phyloP scores from a whole-genome alignment of 2,797 vertebrate genomes.

The Crax fasciolata region DNA sequence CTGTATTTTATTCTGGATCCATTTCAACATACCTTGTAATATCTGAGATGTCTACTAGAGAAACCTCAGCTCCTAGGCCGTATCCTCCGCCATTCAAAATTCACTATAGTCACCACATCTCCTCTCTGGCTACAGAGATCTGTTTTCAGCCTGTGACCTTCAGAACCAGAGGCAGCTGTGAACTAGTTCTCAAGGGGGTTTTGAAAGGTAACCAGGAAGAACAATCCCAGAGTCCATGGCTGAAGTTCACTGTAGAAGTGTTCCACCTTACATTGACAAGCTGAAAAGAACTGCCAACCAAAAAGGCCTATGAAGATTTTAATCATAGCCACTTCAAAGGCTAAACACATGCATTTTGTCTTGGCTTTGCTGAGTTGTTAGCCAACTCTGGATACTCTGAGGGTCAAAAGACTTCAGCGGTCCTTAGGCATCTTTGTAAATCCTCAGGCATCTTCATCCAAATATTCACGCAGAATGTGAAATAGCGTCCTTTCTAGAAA shows the following conservation, averaged over 20 bases:
- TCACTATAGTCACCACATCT: background rate
- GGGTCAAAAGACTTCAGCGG: background rate
- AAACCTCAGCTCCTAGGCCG: background rate
- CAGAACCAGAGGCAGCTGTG: background rate
- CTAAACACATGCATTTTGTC: background rate
- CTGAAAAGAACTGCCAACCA: background rate
- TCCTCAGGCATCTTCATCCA: no score
- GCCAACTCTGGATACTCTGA: background rate
- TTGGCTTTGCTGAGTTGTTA: background rate
- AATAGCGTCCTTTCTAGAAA: background rate
- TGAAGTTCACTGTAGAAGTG: background rate
- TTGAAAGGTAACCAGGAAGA: background rate
- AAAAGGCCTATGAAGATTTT: background rate
- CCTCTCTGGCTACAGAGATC: background rate
- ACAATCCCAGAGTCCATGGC: rapidly evolving
- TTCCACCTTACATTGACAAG: background rate
- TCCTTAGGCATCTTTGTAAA: background rate
- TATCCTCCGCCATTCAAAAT: background rate
- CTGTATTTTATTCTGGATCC: background rate
- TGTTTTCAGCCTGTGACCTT: background rate
- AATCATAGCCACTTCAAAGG: background rate
- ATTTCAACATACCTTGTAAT: background rate
- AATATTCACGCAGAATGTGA: background rate
- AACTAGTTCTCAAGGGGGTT: background rate
- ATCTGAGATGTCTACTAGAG: background rate